Base-by-base conservation (phyloP, 2,113 vertebrate species). In the Steatornis caripensis region DNA sequence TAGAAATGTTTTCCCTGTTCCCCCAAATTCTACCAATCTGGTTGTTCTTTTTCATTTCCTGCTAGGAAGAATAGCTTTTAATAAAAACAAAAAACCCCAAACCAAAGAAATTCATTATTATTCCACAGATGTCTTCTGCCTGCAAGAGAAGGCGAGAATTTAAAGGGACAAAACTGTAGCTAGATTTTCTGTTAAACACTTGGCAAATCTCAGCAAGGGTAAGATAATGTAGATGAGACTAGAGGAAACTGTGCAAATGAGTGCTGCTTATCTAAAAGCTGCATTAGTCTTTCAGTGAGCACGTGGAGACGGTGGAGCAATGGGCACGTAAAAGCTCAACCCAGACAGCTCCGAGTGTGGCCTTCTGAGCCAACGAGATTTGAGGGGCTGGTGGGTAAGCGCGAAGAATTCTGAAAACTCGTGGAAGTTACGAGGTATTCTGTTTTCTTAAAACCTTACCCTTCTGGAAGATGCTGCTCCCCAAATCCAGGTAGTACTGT, bases 41-140 rank as follows among this genome's bases (percentile, higher is more conserved):
- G 57, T 95, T 87, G 91, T 93, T 97, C 91, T 95, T 95, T 97
- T 92, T 97, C 95, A 96, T 97, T 97, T 97, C 95, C 97, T 97
- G 95, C 89, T 93, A 89, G 94, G 68, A 96, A 95, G 94, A 97
- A 95, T 96, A 93, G 93, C 94, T 94, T 97, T 95, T 96, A 96
- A 92, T 95, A 96, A 96, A 96, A 96, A 96, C 87, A 95, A 96
- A 96, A 96, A 96, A 87, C 1, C 91, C 80, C 48, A 96, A 96
- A 95, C 93, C 90, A 95, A 92, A 95, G 95, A 96, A 95, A 96
- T 93, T 95, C 86, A 89, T 97, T 96, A 89, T 93, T 97, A 95
- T 97, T 97, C 92, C 69, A 53, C 91, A 96, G 92, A 92, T 96
- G 95, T 91, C 94, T 92, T 95, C 95, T 96, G 69, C 91, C 81